Base-by-base conservation (phyloP, 2,797 vertebrate species). In the Pseudopleuronectes americanus region DNA sequence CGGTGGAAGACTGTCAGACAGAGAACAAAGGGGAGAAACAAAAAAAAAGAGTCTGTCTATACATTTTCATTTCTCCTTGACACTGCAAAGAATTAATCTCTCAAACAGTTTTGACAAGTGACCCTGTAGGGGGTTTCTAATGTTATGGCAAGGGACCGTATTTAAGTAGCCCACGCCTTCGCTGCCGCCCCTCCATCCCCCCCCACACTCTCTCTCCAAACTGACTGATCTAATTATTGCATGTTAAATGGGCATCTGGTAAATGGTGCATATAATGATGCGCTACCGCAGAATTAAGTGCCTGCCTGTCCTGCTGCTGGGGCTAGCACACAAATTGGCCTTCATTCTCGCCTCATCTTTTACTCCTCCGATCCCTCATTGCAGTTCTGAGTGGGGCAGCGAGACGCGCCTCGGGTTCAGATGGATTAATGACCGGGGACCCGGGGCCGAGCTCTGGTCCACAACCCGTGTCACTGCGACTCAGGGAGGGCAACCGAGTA, bases 221-320 rank as follows among this genome's bases (percentile, higher is more conserved):
- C 81, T 90, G 92, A 90, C 91, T 92, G 93, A 94, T 95, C 94
- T 94, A 95, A 95, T 95, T 95, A 95, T 94, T 95, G 94, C 93
- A 94, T 95, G 94, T 95, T 95, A 95, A 95, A 95, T 95, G 92
- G 93, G 93, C 94, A 94, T 94, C 93, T 94, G 94, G 93, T 94
- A 95, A 95, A 95, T 95, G 94, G 93, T 91, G 93, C 93, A 91
- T 94, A 93, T 94, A 95, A 95, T 94, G 93, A 94, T 94, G 94
- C 90, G 89, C 92, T 94, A 91, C 92, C 92, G 92, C 90, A 90
- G 92, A 94, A 94, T 95, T 94, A 95, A 95, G 93, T 94, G 92
- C 80, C 91, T 92, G 83, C 87, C 90, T 88, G 87, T 90, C 92
- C 92, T 88, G 92, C 94, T 93, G 88, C 89, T 90, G 93, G 91